phyloP scores from a whole-genome alignment of 2,797 vertebrate species.

The Melanotaenia parkinsoni region DNA sequence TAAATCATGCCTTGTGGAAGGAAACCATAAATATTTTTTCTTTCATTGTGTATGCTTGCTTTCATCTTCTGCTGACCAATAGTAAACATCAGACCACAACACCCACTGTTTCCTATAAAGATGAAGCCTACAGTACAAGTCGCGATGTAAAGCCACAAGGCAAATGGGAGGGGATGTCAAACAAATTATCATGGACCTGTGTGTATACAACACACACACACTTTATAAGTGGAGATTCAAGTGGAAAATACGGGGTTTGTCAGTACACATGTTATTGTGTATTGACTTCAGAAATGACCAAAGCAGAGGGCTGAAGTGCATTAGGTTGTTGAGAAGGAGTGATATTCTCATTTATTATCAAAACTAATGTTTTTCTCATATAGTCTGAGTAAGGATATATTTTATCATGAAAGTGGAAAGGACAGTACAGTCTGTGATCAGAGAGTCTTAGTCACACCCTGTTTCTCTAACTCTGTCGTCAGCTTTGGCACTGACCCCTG shows the following conservation, averaged over 20 bases:
- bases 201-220: constrained; percentile 60
- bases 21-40: constrained; percentile 11
- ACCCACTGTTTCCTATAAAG: constrained; percentile 79
- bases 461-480: constrained; percentile 52
- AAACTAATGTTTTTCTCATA: constrained; percentile 60
- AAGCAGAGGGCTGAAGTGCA: constrained; percentile 25
- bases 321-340: constrained; percentile 2
- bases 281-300: constrained; percentile 47
- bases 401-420: constrained; percentile 57
- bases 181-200: constrained; percentile 81
- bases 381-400: constrained; percentile 59
- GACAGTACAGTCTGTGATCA: constrained; percentile 50
- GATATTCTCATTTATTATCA: constrained; percentile 60
- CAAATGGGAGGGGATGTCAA: constrained; percentile 78
- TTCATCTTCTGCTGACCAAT: constrained; percentile 37
- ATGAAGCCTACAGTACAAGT: constrained; percentile 51
- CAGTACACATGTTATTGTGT: constrained; percentile 72
- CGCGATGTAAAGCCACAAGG: constrained; percentile 74
- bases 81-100: constrained; percentile 75
- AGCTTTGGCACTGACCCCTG: constrained; percentile 77
- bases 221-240: constrained; percentile 22
- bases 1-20: not conserved
- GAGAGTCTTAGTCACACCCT: constrained; percentile 67
- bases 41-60: constrained; percentile 15
- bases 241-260: constrained; percentile 52